Evolutionary conservation across 2,113 vertebrate species (phyloP), one percentile per base, ranked within the genome.

Genomic region (Forbesichthys agassizii): DNA sequence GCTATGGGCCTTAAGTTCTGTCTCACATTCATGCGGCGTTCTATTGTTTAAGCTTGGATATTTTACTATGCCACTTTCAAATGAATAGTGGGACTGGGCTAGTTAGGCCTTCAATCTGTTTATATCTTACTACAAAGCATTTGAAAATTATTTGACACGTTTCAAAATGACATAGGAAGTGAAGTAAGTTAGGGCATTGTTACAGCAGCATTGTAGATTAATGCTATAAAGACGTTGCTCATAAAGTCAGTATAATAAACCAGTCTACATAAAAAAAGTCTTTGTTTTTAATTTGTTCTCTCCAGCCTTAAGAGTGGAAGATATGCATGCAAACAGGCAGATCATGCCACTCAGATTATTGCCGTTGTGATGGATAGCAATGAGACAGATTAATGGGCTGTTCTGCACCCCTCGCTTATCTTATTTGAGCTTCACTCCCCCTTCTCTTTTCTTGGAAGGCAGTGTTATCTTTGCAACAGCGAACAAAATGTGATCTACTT

Each of bases 371-470:
- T 89, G 81, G 84, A 89, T 89, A 77, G 84, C 78, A 73, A 83
- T 81, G 78, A 86, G 86, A 89, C 78, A 81, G 83, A 91, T 90
- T 87, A 88, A 89, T 88, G 53, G 80, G 88, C 83, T 80, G 76
- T 79, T 74, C 67, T 84, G 83, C 83, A 85, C 74, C 81, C 83
- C 69, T 64, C 84, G 73, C 85, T 90, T 88, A 89, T 91, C 89
- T 87, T 87, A 91, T 91, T 82, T 79, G 65, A 84, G 79, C 64
- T 13, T 87, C 73, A 78, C 82, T 83, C 86, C 88, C 88, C 68
- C 74, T 84, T 90, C 20, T 36, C 80, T 85, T 49, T 82, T 87
- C 80, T 78, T 87, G 81, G 86, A 84, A 87, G 79, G 80, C 79
- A 71, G 76, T 76, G 81, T 87, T 84, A 89, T 88, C 71, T 80